Percentiles rank a stretch among this genome's conserved stretches.
Evolutionary conservation across 2,797 vertebrate species (phyloP).

Genomic region (Centroberyx gerrardi): DNA sequence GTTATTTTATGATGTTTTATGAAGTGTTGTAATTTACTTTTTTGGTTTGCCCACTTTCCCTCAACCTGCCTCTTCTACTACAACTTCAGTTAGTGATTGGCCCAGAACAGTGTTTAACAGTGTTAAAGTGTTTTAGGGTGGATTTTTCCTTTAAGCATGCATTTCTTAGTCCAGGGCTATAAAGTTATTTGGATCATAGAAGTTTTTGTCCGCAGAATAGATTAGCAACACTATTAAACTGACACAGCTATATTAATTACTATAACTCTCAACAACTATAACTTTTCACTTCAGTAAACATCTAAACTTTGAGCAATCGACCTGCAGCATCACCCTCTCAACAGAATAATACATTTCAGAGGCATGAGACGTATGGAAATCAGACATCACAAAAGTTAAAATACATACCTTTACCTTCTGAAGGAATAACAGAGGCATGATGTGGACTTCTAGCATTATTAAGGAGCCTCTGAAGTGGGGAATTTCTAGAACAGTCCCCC

Average conservation of each 20-base stretch:
- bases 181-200: neutral
- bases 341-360: neutral
- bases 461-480: neutral
- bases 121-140: no score
- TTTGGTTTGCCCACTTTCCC: no score
- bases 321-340: neutral
- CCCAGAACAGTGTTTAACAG: no score
- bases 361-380: neutral
- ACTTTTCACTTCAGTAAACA: neutral
- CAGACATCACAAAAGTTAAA: neutral
- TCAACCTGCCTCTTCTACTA: no score
- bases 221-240: neutral
- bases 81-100: no score
- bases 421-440: neutral
- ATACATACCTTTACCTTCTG: neutral
- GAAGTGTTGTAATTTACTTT: no score
- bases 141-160: no score
- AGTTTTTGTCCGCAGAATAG: neutral
- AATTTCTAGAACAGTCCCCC: neutral
- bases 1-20: no score
- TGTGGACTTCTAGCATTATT: neutral
- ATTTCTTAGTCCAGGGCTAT: no score
- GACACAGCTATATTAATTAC: no score
- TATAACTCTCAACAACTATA: no score
- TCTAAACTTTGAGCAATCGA: neutral